Evolutionary conservation across 35 echinoderm and acorn worm species (phyloP), one percentile per base, ranked within the genome.

Genomic region (Ophiothrix spiculata): DNA sequence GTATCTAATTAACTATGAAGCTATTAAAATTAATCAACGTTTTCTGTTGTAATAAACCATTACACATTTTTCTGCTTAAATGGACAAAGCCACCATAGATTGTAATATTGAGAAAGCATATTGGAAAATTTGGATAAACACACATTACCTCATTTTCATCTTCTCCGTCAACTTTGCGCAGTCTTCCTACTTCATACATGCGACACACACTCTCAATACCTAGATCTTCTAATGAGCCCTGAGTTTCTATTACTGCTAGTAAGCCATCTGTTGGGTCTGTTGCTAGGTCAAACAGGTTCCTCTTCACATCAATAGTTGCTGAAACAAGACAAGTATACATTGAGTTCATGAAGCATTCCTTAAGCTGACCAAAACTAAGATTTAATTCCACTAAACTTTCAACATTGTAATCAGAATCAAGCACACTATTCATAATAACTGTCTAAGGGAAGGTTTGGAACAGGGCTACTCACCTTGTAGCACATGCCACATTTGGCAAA

Each of bases 281-380:
- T 15, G 96, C 92, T 25, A 99, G 86, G 77, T 99, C 96, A 93
- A 94, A 99, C 10, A 99, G 91, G 37, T 99, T 99, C 86, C 90
- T 99, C 89, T 99, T 99, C 39, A 99, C 96, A 87, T 99, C 96
- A 36, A 99, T 94, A 17, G 96, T 99, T 21, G 91, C 95, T 97
- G 46, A n/a, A n/a, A 34, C n/a, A n/a, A n/a, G n/a, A n/a, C n/a
- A n/a, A n/a, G n/a, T n/a, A n/a, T n/a, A n/a, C n/a, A n/a, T n/a
- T n/a, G n/a, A n/a, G n/a, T n/a, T n/a, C n/a, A n/a, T n/a, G n/a
- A n/a, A n/a, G n/a, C n/a, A n/a, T n/a, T n/a, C n/a, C n/a, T n/a
- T n/a, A n/a, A n/a, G n/a, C n/a, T n/a, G n/a, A n/a, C n/a, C n/a
- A n/a, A n/a, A n/a, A n/a, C n/a, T n/a, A n/a, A n/a, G n/a, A n/a